Evolutionary conservation across 2,797 vertebrate genomes (phyloP).

Genomic region (Alauda arvensis): DNA sequence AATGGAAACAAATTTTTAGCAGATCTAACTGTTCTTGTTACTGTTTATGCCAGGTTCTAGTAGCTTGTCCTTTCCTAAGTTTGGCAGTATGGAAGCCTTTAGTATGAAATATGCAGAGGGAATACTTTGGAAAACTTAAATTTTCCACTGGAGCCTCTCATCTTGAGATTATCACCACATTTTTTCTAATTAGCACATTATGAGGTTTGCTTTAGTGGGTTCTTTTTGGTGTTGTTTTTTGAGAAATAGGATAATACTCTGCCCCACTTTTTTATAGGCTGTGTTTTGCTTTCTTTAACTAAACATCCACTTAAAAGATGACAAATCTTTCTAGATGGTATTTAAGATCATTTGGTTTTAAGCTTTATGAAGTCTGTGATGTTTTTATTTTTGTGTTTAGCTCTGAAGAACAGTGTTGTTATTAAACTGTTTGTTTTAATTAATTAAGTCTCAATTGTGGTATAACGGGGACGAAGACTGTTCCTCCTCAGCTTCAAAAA

Average conservation of each 20-base stretch:
- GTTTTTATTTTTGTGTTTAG: neutral
- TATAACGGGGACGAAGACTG: neutral
- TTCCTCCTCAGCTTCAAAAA: neutral
- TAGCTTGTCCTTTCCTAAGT: neutral
- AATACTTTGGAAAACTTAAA: neutral
- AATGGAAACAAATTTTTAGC: neutral
- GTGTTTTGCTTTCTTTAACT: neutral
- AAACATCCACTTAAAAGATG: neutral
- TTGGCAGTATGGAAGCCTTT: neutral
- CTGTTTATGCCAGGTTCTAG: neutral
- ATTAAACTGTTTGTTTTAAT: neutral
- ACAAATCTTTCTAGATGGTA: neutral
- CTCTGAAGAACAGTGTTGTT: neutral
- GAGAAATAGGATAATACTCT: neutral
- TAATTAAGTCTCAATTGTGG: neutral
- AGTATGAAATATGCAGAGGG: neutral
- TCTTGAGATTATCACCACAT: neutral
- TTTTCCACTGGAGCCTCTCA: neutral
- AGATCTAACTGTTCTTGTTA: neutral
- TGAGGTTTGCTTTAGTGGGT: neutral
- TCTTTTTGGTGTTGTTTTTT: neutral
- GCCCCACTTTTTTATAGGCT: neutral
- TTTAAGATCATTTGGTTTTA: neutral
- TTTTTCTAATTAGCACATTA: neutral
- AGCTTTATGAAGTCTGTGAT: neutral